phyloP scores from a whole-genome alignment of 2,113 vertebrate species.

The Bufo gargarizans region DNA sequence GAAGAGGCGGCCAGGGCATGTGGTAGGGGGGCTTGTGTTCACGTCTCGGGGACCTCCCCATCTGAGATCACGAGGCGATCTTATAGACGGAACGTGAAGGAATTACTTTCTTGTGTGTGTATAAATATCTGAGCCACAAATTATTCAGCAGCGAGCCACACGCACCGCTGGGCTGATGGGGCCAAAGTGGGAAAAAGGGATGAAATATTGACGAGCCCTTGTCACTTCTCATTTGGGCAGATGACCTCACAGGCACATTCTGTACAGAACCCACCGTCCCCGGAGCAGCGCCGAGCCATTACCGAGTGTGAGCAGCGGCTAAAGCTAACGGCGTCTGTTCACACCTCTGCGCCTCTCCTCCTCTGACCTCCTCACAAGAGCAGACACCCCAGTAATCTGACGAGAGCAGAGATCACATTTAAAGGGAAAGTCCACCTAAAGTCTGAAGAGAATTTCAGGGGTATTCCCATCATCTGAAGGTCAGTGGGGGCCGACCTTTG shows the following conservation, averaged over 20 bases:
- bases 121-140: conserved; percentile 73
- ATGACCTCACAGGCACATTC: conserved; percentile 77
- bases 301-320: conserved; percentile 58
- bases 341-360: conserved; percentile 40
- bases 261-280: conserved; percentile 70
- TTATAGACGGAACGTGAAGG: background rate
- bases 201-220: conserved; percentile 89
- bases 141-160: conserved; percentile 83
- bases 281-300: conserved; percentile 69
- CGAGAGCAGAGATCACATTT: background rate
- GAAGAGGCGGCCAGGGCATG: background rate
- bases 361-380: background rate
- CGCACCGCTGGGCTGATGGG: conserved; percentile 84
- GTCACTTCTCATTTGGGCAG: conserved; percentile 85
- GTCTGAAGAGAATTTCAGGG: too few relatives aligned
- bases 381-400: background rate
- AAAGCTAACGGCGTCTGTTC: conserved; percentile 28
- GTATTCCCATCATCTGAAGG: too few relatives aligned
- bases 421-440: background rate
- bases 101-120: conserved; percentile 44
- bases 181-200: conserved; percentile 87
- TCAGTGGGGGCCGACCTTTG: too few relatives aligned
- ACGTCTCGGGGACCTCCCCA: background rate
- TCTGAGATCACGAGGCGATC: background rate
- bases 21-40: background rate